Conservation (phyloP, 2,888 invertebrate genomes). For the Dyspetes luteomarginatus region DNA sequence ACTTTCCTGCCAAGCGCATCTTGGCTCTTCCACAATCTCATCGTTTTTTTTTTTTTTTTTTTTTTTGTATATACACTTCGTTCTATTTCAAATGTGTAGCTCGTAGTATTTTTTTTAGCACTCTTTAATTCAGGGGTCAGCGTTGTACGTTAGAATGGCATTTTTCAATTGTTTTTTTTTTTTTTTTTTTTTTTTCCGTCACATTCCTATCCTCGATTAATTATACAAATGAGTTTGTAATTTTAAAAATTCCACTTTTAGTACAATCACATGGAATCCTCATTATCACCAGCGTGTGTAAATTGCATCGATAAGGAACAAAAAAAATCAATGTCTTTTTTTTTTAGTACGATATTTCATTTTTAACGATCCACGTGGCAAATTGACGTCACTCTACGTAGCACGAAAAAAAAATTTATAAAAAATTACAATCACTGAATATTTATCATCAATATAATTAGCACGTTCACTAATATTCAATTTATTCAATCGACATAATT, state of each 20-base stretch:
- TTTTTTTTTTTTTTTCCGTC: conserved; percentile 19
- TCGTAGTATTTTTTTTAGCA: conserved; percentile 29
- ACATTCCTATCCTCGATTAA: too few species aligned
- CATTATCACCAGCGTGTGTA: conserved; percentile 44
- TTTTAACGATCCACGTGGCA: not conserved
- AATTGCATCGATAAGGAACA: conserved; percentile 13
- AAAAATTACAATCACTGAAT: not conserved
- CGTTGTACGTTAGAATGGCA: conserved; percentile 21
- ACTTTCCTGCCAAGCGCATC: conserved; percentile 12
- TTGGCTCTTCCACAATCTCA: conserved; percentile 13
- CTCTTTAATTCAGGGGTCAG: conserved; percentile 18
- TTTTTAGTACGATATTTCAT: not conserved
- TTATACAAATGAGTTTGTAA: too few species aligned
- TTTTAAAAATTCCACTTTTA: not conserved
- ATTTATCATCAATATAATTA: too few species aligned
- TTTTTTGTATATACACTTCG: not conserved
- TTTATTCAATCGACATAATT: not conserved
- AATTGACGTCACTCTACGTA: not conserved
- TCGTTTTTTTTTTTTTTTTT: conserved; percentile 5
- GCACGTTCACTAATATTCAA: not conserved
- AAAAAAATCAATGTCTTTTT: conserved; percentile 29
- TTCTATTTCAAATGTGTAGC: not conserved
- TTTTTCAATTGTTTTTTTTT: conserved; percentile 19
- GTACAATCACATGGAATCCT: conserved; percentile 42
- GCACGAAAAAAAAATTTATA: not conserved